phyloP scores from a whole-genome alignment of 92 coral and sea anemone genomes.

The Palythoa caribaeorum region DNA sequence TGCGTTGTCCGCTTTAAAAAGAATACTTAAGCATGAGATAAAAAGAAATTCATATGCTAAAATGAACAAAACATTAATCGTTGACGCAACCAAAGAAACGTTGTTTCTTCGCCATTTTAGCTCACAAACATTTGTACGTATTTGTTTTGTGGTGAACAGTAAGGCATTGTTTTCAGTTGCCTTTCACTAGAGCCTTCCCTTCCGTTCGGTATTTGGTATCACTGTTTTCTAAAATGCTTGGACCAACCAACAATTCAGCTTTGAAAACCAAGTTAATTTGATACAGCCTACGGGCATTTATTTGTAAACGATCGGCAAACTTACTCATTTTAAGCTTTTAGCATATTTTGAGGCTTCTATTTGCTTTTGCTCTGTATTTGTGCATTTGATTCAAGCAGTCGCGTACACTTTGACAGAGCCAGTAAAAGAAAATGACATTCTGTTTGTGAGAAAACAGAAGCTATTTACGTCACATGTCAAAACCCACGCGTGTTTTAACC shows the following conservation, averaged over 20 bases:
- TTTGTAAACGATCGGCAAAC: not conserved
- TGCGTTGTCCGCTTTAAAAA: not conserved
- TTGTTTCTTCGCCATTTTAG: constrained; percentile 24
- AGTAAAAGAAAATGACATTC: constrained; percentile 38
- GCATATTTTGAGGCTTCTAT: constrained; percentile 20
- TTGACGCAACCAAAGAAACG: constrained; percentile 10
- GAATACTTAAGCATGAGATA: not conserved
- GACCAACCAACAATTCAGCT: not conserved
- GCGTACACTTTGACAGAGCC: constrained; percentile 6
- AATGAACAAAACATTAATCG: not conserved
- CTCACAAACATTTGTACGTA: constrained; percentile 44
- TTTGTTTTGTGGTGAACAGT: constrained; percentile 47
- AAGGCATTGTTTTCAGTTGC: constrained; percentile 27
- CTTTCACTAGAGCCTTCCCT: constrained; percentile 4
- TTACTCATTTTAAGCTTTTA: not conserved
- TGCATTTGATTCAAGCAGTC: constrained; percentile 27
- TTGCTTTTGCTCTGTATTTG: constrained; percentile 16
- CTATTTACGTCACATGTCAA: constrained; percentile 20
- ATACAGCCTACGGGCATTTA: not conserved
- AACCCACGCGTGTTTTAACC: constrained; percentile 48
- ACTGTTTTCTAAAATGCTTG: not conserved
- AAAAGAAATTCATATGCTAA: not conserved
- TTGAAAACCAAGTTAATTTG: not conserved
- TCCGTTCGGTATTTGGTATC: constrained; percentile 39
- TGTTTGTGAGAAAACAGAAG: constrained; percentile 35